phyloP scores from a whole-genome alignment of 2,888 invertebrate genomes.

The Cactoblastis cactorum region DNA sequence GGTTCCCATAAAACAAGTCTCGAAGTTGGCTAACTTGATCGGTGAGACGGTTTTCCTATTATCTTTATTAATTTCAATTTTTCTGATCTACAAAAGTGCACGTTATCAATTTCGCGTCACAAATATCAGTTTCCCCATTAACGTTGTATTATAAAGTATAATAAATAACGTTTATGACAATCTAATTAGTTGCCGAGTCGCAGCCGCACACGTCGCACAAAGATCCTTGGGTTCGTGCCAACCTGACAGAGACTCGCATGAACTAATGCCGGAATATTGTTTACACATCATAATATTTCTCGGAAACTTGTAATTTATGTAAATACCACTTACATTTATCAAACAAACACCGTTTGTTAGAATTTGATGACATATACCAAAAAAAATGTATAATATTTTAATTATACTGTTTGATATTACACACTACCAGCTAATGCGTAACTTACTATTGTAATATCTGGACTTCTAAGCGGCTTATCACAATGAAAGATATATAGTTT shows the following conservation, averaged over 20 bases:
- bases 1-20: too few species aligned
- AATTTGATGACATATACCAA: too few species aligned
- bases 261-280: constrained; percentile 21
- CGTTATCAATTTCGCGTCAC: neutral
- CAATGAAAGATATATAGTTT: too few species aligned
- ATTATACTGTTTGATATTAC: too few species aligned
- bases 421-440: too few species aligned
- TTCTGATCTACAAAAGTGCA: too few species aligned
- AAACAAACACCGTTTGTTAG: neutral
- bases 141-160: constrained; percentile 2
- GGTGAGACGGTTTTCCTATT: too few species aligned
- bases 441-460: too few species aligned
- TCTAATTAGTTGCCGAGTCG: constrained; percentile 15
- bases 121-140: neutral
- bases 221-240: constrained; percentile 60
- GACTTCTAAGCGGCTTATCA: too few species aligned
- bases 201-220: constrained; percentile 32
- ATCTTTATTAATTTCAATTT: too few species aligned
- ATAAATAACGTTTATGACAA: constrained; percentile 18
- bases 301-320: neutral
- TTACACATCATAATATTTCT: constrained; percentile 7
- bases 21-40: too few species aligned
- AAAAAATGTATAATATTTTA: too few species aligned
- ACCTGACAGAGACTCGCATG: constrained; percentile 32
- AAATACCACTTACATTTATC: neutral